Base-by-base conservation (phyloP, 2,888 invertebrate species). In the Augochlorella aurata region DNA sequence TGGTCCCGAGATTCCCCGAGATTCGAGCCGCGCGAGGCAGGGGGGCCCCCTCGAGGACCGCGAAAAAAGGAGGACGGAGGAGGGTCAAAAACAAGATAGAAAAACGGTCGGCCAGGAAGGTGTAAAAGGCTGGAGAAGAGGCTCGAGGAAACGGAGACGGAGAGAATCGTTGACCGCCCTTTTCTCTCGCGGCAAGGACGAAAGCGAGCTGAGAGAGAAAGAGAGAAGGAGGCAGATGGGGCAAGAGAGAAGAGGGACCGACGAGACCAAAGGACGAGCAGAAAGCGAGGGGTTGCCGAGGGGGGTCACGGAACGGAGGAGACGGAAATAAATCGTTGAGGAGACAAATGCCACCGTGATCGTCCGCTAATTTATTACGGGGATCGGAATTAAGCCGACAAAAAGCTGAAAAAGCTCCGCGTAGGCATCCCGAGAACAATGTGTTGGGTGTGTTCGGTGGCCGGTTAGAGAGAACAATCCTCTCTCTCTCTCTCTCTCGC, bases 271-370 rank as follows among this genome's bases (percentile, higher is more conserved):
- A 18, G 63, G 10, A 21, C 50, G 67, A 24, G 21, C 58, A 61
- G 61, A 47, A 66, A 47, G 74, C 18, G 21, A 52, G 58, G 69
- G 24, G 18, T 66, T 16, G 47, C n/a, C 18, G 21, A 50, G 47
- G 16, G 47, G 61, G 69, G 21, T 14, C 52, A 66, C 74, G 16
- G 44, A 45, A 29, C 63, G 18, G 65, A 3, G 52, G 78, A 75
- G 85, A 82, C 86, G 87, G 86, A 90, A 89, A 92, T 92, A 92
- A 92, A 92, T 92, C 88, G 89, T 88, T 84, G 84, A 82, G 87
- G 90, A 90, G 92, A 92, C 92, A 92, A 93, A 92, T 93, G 92
- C 93, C 93, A 93, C 93, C 92, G 89, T 93, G 93, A 93, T 93
- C 92, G 93, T 79, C 90, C 84, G 90, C 91, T 93, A 93, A 93